Evolutionary conservation across 1,140 invertebrate genomes (phyloP), one percentile per base, ranked within the genome.

Genomic region (Polypedilum pembai): DNA sequence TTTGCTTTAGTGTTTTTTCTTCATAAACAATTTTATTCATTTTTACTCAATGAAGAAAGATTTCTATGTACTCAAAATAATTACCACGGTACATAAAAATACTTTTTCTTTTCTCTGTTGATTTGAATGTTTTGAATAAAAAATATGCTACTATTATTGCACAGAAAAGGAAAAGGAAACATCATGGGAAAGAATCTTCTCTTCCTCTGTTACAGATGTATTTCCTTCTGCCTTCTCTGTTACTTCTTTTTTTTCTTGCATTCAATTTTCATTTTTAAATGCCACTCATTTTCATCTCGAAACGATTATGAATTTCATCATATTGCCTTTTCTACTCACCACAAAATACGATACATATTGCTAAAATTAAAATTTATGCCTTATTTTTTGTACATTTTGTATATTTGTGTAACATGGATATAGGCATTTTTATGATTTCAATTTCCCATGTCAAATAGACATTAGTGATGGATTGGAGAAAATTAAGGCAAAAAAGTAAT

Each of bases 181-280:
- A 20, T 69, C 65, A 69, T 69, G 65, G 65, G 45, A 56, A 69
- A 33, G 24, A 69, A 69, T 17, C 20, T 69, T 69, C 65, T 21
- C 8, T 69, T 69, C 65, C 65, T n/a, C n/a, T 69, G 65, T 69
- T 69, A 69, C 65, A 18, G 65, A 18, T 18, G 5, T 20, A 18
- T 21, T 20, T 69, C 17, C 8, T 21, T 66, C 8, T 7, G n/a
- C n/a, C n/a, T 66, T 10, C 17, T 18, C 45, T 4, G 17, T 69
- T 20, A 0, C 17, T 7, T 20, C 65, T 69, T 21, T 7, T 21
- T 20, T 20, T 69, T 69, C 45, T 33, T 33, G 24, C 24, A 12
- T 56, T 56, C 45, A 33, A 33, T 33, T 33, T 56, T 56, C n/a
- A 56, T 56, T 56, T 18, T 69, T 18, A 20, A 69, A 18, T 69